A percentile compares a stretch with the other conserved stretches of the same genome.
phyloP scores from a whole-genome alignment of 2,113 vertebrate species.

The Oncorhynchus kisutch region DNA sequence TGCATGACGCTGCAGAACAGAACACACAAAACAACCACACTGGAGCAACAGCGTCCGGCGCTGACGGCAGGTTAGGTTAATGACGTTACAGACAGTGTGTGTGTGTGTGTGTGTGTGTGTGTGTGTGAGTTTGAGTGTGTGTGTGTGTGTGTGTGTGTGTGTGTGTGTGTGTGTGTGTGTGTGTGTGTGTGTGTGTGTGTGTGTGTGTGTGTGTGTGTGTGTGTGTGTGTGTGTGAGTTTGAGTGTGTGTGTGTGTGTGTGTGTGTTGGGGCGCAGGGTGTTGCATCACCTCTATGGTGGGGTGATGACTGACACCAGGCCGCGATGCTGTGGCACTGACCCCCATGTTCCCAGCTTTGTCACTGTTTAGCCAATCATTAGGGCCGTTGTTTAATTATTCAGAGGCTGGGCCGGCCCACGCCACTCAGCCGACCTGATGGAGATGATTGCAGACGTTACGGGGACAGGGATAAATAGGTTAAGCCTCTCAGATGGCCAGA shows the following conservation, averaged over 20 bases:
- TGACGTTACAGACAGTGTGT: conserved; percentile 10
- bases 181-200: background rate
- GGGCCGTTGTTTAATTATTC: conserved; percentile 56
- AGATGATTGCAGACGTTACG: conserved; percentile 17
- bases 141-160: background rate
- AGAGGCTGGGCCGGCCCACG: conserved; percentile 31
- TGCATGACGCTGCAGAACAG: conserved; percentile 5
- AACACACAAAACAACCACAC: background rate
- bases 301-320: conserved; percentile 44
- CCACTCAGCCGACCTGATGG: conserved; percentile 49
- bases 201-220: background rate
- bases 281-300: conserved; percentile 36
- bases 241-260: background rate
- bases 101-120: background rate
- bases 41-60: background rate
- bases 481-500: background rate
- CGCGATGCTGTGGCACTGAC: conserved; percentile 34
- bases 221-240: conserved; percentile 4
- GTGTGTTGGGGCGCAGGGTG: conserved; percentile 17
- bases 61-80: background rate
- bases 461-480: background rate
- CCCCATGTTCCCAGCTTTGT: conserved; percentile 44
- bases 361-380: conserved; percentile 55
- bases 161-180: background rate
- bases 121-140: conserved; percentile 4